These are phyloP conservation scores for Platycercus adscitus DNA, from an alignment of 2,113 vertebrate species.

Conservation along the genomic window DNA sequence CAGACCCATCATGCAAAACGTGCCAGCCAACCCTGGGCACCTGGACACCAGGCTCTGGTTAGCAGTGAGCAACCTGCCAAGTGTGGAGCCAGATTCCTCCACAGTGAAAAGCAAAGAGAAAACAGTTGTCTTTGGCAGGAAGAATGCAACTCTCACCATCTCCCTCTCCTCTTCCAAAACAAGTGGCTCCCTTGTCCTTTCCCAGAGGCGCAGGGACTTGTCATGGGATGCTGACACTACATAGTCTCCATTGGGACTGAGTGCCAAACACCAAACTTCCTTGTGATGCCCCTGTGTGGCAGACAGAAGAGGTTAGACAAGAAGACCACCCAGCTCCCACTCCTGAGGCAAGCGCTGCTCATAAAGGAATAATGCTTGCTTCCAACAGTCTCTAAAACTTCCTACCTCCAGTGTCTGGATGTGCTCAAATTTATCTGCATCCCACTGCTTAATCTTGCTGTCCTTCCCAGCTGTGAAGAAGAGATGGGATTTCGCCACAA, in stretches of 20 bases:
- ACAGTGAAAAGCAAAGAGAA: background rate
- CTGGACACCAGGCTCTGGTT: background rate
- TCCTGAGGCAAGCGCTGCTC: background rate
- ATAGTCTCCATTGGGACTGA: slow-evolving; percentile 94
- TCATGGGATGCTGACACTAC: slow-evolving; percentile 93
- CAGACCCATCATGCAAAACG: background rate
- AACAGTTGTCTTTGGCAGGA: background rate
- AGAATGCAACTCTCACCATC: slow-evolving; percentile 80
- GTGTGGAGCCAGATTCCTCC: background rate
- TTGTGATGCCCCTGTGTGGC: slow-evolving; percentile 88
- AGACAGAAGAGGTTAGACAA: background rate
- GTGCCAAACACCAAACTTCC: slow-evolving; percentile 91
- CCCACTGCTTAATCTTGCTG: slow-evolving; percentile 96
- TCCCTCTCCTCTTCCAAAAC: slow-evolving; percentile 95
- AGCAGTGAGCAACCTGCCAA: background rate
- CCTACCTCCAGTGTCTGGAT: slow-evolving; percentile 95
- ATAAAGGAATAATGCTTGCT: background rate
- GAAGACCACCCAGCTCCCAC: background rate
- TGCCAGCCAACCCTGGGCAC: background rate
- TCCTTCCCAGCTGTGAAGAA: slow-evolving; percentile 99
- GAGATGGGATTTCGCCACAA: slow-evolving; percentile 94
- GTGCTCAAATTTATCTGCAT: slow-evolving; percentile 94
- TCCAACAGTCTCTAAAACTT: background rate
- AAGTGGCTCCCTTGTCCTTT: slow-evolving; percentile 92
- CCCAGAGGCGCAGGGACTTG: slow-evolving; percentile 96